Base-by-base conservation (phyloP, 64 coral and sea anemone species). In the Montipora foliosa region DNA sequence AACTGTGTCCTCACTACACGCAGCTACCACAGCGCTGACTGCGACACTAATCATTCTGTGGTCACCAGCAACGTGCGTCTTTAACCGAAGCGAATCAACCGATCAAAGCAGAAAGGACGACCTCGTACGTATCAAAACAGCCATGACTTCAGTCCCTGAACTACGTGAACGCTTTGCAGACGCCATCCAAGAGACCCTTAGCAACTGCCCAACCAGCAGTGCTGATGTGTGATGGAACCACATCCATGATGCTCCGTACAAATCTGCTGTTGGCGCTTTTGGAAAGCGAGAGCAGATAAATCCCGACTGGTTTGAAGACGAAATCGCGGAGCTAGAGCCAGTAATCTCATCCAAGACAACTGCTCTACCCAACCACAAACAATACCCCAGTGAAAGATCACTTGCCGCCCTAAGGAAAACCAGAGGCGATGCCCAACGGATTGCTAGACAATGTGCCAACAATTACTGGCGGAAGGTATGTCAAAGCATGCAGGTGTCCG, bases 1-100 rank as follows among this genome's bases (percentile, higher is more conserved):
- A 92, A 71, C 50, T 22, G 49, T 46, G 78, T 82, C n/a, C 89
- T 45, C 2, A 67, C 55, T 16, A 84, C 90, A 22, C 67, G 90
- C 83, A 83, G 79, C 21, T 73, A 73, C 64, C 49, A 91, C 47
- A 91, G 89, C 10, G 77, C 89, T 44, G 78, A 91, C 78, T 91
- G 78, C 22, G 80, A 92, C 90, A 91, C 51, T 8, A 17, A 82
- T 44, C 89, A 91, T 49, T 78, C 5, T 13, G 2, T 78, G 29
- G 76, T 78, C 12, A 12, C 9, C 76, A 11, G 47, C 44, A 78
- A 78, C 16, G 76, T 78, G 76, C 76, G 6, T 45, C 76, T 19
- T 37, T 46, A 78, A 16, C 76, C 76, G 3, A 49, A 78, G 44
- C 46, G 5, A 9, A 78, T 78, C 9, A 47, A 47, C 76, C 16